Evolutionary conservation across 2,113 vertebrate genomes (phyloP), one percentile per base, ranked within the genome.

Genomic region (Rana temporaria): DNA sequence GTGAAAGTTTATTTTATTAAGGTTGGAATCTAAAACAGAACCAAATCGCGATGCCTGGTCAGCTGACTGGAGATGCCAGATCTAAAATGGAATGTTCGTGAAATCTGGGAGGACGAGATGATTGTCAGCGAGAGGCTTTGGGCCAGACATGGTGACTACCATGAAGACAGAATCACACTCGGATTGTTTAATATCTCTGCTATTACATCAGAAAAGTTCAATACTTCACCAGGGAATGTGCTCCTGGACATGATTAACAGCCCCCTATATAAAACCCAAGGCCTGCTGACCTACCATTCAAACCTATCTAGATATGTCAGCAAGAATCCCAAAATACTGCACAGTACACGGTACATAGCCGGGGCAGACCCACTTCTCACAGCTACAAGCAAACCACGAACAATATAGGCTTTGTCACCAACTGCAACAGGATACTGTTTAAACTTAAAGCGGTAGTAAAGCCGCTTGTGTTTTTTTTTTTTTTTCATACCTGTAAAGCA

Each of bases 1-100:
- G 78, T 69, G 65, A 79, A 79, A 79, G 63, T 79, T 79, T 79
- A 69, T 69, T 79, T 69, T 69, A 42, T 69, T 69, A 69, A 69
- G 20, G 55, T 48, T 56, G n/a, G 12, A 69, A 38, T 57, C 52
- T 17, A 59, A 79, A 59, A 69, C 26, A 24, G 19, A 65, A 59
- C 20, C 7, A 79, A 68, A 32, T 14, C 17, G 30, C 16, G 32
- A 67, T 24, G 60, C 24, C 62, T 30, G 20, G 38, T 65, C 62
- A 78, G 75, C 60, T 65, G 60, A 78, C 60, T 63, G 38, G 62
- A 55, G 38, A 65, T 78, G 62, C 34, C 75, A 66, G 16, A 26
- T 12, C 48, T 24, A 12, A 55, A 64, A 38, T 18, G 42, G 62
- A 78, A 66, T 66, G 75, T 34, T 55, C 62, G 3, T 9, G n/a